Percentiles rank a stretch among this genome's conserved stretches.
phyloP scores from a whole-genome alignment of 2,888 invertebrate genomes.

The Drosophila acutilabella region DNA sequence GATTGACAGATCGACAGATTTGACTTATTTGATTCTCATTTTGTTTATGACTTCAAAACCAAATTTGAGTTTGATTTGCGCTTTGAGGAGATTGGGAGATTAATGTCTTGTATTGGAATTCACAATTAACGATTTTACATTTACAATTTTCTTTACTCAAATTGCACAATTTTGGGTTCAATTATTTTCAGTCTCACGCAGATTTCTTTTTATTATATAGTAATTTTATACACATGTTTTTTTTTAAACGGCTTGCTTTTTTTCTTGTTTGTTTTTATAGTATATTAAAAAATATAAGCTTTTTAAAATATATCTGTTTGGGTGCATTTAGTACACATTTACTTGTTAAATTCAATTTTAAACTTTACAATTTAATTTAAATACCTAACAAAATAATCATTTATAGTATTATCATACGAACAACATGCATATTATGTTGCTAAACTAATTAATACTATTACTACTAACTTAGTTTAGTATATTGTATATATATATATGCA shows the following conservation, averaged over 20 bases:
- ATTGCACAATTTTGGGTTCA: slow-evolving; percentile 64
- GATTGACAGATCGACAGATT: slow-evolving; percentile 39
- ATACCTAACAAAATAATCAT: slow-evolving; percentile 69
- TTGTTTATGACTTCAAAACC: slow-evolving; percentile 29
- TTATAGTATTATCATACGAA: slow-evolving; percentile 41
- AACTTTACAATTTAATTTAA: slow-evolving; percentile 71
- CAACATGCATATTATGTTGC: slow-evolving; percentile 57
- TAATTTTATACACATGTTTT: slow-evolving; percentile 45
- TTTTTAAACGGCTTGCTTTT: slow-evolving; percentile 38
- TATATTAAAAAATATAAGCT: slow-evolving; percentile 70
- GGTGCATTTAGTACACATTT: slow-evolving; percentile 69
- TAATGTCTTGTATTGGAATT: slow-evolving; percentile 47
- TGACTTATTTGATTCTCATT: slow-evolving; percentile 10
- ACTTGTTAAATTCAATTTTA: slow-evolving; percentile 73
- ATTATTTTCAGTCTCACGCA: slow-evolving; percentile 74
- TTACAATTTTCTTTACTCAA: slow-evolving; percentile 50
- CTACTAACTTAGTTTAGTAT: slow-evolving; percentile 59
- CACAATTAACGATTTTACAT: slow-evolving; percentile 16
- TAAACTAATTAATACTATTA: slow-evolving; percentile 68
- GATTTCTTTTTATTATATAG: slow-evolving; percentile 50
- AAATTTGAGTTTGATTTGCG: slow-evolving; percentile 52
- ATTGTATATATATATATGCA: slow-evolving; percentile 8
- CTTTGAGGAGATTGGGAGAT: slow-evolving; percentile 40
- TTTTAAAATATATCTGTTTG: slow-evolving; percentile 57
- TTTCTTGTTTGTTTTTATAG: slow-evolving; percentile 12